A percentile compares a stretch with the other conserved stretches of the same genome.
Evolutionary conservation across 2,113 vertebrate genomes (phyloP).

Genomic region (human (Homo sapiens)): GRCh38 chr5:106620501-106621000

Average conservation of each 20-base stretch:
- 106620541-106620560: no score
- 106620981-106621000: background rate
- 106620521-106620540: background rate
- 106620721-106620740: background rate
- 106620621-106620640: background rate
- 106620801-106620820: background rate
- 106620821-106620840: background rate
- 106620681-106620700: background rate
- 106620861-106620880: background rate
- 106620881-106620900: background rate
- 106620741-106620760: background rate
- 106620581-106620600: background rate
- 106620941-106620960: background rate
- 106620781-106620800: background rate
- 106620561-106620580: background rate
- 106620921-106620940: background rate
- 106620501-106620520: background rate
- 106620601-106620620: background rate
- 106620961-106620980: background rate
- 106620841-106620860: background rate
- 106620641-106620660: background rate
- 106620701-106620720: background rate
- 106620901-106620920: background rate
- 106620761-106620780: background rate
- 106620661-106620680: background rate